phyloP scores from a whole-genome alignment of 2,113 vertebrate genomes.

The Cryptomyrus ogoouensis region DNA sequence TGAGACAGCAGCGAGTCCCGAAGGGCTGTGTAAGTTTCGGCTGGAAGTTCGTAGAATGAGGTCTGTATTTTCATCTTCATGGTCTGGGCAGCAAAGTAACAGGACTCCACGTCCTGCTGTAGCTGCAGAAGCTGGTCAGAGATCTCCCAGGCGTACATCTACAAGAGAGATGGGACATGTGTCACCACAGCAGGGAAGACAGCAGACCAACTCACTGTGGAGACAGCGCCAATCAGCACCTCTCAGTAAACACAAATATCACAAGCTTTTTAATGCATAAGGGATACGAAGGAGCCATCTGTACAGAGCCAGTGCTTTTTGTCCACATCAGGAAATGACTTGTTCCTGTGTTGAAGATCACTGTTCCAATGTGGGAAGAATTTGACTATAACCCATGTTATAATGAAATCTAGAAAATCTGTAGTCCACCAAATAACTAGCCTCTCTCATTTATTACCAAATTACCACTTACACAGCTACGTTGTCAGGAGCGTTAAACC shows the following conservation, averaged over 20 bases:
- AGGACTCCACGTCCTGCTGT: slow-evolving; percentile 92
- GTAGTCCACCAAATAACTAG: background rate
- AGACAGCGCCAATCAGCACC: background rate
- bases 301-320: background rate
- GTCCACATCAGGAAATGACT: background rate
- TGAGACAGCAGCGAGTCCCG: slow-evolving; percentile 89
- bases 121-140: slow-evolving; percentile 93
- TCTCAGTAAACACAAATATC: background rate
- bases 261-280: background rate
- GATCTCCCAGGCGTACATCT: slow-evolving; percentile 98
- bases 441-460: background rate
- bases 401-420: background rate
- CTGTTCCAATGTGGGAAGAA: background rate
- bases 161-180: background rate
- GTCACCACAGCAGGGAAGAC: background rate
- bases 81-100: slow-evolving; percentile 95
- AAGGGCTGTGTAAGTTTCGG: slow-evolving; percentile 84
- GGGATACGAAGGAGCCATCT: background rate
- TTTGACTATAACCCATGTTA: background rate
- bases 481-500: background rate
- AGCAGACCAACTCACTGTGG: background rate
- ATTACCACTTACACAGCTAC: background rate
- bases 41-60: slow-evolving; percentile 91
- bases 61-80: slow-evolving; percentile 99
- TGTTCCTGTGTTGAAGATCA: background rate